A percentile compares a stretch with the other conserved stretches of the same genome.
Evolutionary conservation across 64 coral and sea anemone species (phyloP).

Genomic region (Astreopora myriophthalma): DNA sequence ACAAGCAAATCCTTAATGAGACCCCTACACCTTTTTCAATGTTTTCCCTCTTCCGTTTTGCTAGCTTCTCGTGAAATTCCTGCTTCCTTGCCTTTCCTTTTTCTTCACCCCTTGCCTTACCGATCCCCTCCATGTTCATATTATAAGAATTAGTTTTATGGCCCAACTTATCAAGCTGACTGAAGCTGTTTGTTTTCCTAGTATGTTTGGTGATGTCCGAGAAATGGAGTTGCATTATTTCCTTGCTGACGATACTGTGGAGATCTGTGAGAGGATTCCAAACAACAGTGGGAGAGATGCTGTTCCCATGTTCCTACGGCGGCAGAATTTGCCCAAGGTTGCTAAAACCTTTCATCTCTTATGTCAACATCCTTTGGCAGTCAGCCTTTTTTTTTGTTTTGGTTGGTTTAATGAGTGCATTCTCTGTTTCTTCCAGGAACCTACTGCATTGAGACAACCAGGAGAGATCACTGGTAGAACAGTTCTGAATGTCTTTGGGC

Average conservation of each 20-base stretch:
- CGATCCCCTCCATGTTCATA: no score
- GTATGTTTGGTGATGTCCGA: slow-evolving; percentile 96
- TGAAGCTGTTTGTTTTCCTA: slow-evolving; percentile 1
- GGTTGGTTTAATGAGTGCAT: not conserved
- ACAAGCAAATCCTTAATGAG: no score
- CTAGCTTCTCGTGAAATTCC: no score
- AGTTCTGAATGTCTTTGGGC: slow-evolving; percentile 98
- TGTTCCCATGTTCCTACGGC: slow-evolving; percentile 89
- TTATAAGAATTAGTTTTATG: no score
- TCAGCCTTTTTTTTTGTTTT: not conserved
- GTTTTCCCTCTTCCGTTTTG: no score
- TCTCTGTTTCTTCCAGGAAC: slow-evolving; percentile 55
- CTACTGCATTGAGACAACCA: slow-evolving; percentile 85
- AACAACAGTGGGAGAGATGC: slow-evolving; percentile 96
- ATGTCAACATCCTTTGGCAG: not conserved
- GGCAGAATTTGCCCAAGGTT: slow-evolving; percentile 88
- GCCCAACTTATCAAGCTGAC: no score
- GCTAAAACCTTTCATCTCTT: not conserved
- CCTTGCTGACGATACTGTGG: slow-evolving; percentile 95
- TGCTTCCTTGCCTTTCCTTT: no score
- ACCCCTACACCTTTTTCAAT: no score
- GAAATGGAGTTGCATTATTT: slow-evolving; percentile 98
- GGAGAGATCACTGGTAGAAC: slow-evolving; percentile 95
- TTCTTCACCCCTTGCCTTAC: no score
- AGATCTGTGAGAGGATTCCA: slow-evolving; percentile 94